These are phyloP conservation scores for Ormyrus thymus DNA, from an alignment of 2,888 invertebrate species.

Conservation along the genomic window DNA sequence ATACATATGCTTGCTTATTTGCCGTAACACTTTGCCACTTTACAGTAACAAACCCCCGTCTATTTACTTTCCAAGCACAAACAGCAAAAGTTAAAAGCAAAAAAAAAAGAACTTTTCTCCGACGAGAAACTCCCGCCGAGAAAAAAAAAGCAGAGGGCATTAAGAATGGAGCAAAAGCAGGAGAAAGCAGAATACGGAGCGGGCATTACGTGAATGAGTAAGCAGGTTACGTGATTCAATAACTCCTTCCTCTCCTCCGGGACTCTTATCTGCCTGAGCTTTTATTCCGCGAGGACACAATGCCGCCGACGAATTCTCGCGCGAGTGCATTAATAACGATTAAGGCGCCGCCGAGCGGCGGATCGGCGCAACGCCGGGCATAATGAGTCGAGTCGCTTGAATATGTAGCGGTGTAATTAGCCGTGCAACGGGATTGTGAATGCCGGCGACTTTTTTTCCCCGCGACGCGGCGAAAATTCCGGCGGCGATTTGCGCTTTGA, in stretches of 20 bases:
- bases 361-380: not conserved
- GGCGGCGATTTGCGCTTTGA: too few relatives aligned
- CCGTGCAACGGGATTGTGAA: too few relatives aligned
- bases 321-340: constrained; percentile 31
- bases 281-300: constrained; percentile 11
- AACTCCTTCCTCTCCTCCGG: constrained; percentile 44
- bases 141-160: constrained; percentile 4
- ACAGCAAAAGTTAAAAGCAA: too few relatives aligned
- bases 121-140: too few relatives aligned
- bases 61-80: too few relatives aligned
- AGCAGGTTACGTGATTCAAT: constrained; percentile 66
- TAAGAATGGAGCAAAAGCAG: not conserved
- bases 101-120: too few relatives aligned
- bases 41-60: too few relatives aligned
- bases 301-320: not conserved
- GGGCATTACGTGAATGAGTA: constrained; percentile 59
- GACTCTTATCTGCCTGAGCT: constrained; percentile 51
- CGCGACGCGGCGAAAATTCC: too few relatives aligned
- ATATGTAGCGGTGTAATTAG: too few relatives aligned
- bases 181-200: constrained; percentile 51
- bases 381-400: constrained; percentile 8
- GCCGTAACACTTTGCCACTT: too few relatives aligned
- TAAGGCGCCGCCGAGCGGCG: not conserved
- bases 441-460: not conserved
- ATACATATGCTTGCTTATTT: too few relatives aligned